Percentiles rank a stretch among this genome's conserved stretches.
These are phyloP conservation scores for Nesoenas mayeri DNA, from an alignment of 2,113 vertebrate genomes.

Conservation along the genomic window DNA sequence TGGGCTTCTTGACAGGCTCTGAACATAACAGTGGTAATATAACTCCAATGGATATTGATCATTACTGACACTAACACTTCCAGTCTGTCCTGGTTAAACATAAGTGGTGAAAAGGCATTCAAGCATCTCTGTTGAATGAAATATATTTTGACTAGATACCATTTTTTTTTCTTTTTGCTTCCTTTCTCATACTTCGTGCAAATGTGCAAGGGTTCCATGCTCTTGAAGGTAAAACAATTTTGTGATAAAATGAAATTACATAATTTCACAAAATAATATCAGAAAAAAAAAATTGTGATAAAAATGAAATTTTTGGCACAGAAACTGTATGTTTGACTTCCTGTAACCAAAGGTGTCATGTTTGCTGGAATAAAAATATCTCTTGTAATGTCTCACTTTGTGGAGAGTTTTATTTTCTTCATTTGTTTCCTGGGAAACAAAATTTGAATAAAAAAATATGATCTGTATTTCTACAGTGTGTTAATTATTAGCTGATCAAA, in stretches of 20 bases:
- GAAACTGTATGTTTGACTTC: background rate
- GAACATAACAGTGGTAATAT: background rate
- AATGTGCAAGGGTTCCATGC: background rate
- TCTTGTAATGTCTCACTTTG: background rate
- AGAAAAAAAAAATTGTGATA: background rate
- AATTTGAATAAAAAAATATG: background rate
- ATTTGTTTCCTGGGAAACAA: background rate
- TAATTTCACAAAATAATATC: no score
- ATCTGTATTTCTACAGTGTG: background rate
- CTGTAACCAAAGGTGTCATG: background rate
- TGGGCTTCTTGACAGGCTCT: background rate
- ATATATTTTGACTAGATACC: background rate
- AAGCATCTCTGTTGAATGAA: background rate
- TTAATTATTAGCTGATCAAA: background rate
- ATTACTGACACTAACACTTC: background rate
- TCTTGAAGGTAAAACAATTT: background rate
- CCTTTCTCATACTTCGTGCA: background rate
- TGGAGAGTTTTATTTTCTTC: background rate
- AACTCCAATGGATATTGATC: background rate
- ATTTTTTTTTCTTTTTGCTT: background rate
- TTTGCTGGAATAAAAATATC: background rate
- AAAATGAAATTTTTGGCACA: background rate
- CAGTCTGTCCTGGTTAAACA: background rate
- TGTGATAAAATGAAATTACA: background rate
- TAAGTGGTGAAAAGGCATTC: background rate